A percentile compares a stretch with the other conserved stretches of the same genome.
These are phyloP conservation scores for Nothoprocta perdicaria DNA, from an alignment of 2,113 vertebrate species.

Conservation along the genomic window DNA sequence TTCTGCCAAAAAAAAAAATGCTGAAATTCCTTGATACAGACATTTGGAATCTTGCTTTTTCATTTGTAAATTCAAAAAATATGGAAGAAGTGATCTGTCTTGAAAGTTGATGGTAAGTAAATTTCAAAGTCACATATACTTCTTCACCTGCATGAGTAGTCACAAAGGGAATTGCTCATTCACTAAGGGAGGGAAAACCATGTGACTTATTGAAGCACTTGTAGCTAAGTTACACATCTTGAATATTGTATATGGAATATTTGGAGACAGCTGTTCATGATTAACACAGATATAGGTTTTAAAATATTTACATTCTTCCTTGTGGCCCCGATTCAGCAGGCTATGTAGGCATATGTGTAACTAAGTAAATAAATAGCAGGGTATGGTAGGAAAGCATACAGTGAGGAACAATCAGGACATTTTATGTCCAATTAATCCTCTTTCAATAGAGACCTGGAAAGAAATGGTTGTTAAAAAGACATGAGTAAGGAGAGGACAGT, in stretches of 20 bases:
- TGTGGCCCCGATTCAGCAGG: slow-evolving; percentile 44
- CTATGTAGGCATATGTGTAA: background rate
- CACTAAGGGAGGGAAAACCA: background rate
- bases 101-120: slow-evolving; percentile 5
- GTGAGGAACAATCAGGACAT: background rate
- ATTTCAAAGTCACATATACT: background rate
- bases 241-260: slow-evolving; percentile 19
- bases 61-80: slow-evolving; percentile 16
- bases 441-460: background rate
- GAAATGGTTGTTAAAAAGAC: background rate
- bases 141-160: slow-evolving; percentile 17
- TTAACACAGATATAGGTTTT: slow-evolving; percentile 45
- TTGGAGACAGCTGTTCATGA: slow-evolving; percentile 38
- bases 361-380: slow-evolving; percentile 42
- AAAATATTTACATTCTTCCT: slow-evolving; percentile 61
- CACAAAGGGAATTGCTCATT: background rate
- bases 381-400: background rate
- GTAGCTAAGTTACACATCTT: slow-evolving; percentile 28
- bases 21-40: background rate
- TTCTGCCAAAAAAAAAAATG: slow-evolving; percentile 30
- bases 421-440: background rate
- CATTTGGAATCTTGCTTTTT: background rate
- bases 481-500: background rate
- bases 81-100: background rate
- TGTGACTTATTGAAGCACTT: background rate